Base-by-base conservation (phyloP, 2,888 invertebrate genomes). In the Acrobasis repandana region DNA sequence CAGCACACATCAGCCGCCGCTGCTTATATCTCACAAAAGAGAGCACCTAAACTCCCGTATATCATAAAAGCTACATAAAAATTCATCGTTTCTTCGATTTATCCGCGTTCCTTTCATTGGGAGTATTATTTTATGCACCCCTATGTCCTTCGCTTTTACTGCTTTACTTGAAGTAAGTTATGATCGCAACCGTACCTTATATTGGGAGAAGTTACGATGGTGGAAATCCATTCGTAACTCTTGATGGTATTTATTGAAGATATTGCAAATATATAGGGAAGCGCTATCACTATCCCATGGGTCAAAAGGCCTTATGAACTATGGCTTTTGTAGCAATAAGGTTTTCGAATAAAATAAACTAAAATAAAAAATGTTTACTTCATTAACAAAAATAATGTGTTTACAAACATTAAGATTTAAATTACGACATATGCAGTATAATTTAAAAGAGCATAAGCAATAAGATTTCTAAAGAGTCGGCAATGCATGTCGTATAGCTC, bases 61-160 rank as follows among this genome's bases (percentile, higher is more conserved):
- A 54, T 54, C 54, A 54, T 54, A 54, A 54, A 54, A 43, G 38
- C 11, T 18, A 58, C 58, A 58, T 58, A 58, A 48, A 58, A 58
- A 58, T 58, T 49, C 49, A 48, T 48, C 49, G 49, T 20, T 49
- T 20, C 49, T 58, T 58, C 58, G 58, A 58, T 36, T 36, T 50
- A 57, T 48, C 36, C 49, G 38, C 49, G 48, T 58, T 58, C 58
- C 38, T 58, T 58, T 58, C 58, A 58, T 58, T 58, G 58, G 18
- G 58, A 50, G 49, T 38, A 58, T 58, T 36, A 50, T 50, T 58
- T 58, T 58, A 58, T 58, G 58, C 58, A 58, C 58, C 58, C 58
- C 48, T n/a, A 38, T 20, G 54, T 38, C 54, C 38, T 54, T 54
- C 38, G 20, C 3, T 38, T 54, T 54, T 38, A 38, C 54, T 54